phyloP scores from a whole-genome alignment of 2,113 vertebrate genomes.

The Piprites chloris region DNA sequence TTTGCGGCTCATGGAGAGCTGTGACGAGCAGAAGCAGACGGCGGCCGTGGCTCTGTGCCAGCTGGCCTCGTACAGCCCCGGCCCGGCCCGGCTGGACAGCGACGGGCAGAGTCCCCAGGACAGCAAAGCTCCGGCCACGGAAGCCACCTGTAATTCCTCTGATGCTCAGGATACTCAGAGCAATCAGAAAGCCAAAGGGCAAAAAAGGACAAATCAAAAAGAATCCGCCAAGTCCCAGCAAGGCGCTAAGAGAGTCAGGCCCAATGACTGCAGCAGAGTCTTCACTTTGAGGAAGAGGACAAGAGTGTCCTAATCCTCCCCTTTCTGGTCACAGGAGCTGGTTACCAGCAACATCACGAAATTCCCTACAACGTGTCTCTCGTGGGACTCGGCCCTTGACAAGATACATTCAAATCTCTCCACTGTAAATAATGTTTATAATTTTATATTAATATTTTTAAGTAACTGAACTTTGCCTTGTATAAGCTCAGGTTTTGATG shows the following conservation, averaged over 20 bases:
- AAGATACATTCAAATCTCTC: neutral
- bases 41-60: constrained; percentile 95
- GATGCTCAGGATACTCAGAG: constrained; percentile 18
- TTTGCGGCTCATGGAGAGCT: constrained; percentile 70
- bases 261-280: constrained; percentile 68
- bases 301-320: constrained; percentile 72
- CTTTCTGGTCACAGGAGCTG: neutral
- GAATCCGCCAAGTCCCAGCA: constrained; percentile 69
- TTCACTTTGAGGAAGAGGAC: constrained; percentile 81
- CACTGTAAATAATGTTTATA: constrained; percentile 62
- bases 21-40: constrained; percentile 89
- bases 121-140: neutral
- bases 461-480: constrained; percentile 21
- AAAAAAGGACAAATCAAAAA: constrained; percentile 78
- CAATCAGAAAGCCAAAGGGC: constrained; percentile 61
- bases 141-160: neutral
- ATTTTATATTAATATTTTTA: constrained; percentile 63
- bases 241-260: constrained; percentile 74
- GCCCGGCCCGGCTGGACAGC: neutral
- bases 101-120: constrained; percentile 46
- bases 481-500: constrained; percentile 44
- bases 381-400: neutral
- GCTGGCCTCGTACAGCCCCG: constrained; percentile 81
- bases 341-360: neutral
- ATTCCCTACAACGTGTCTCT: neutral